Percentiles rank a stretch among this genome's conserved stretches.
phyloP scores from a whole-genome alignment of 2,113 vertebrate species.

The Loxodonta africana region DNA sequence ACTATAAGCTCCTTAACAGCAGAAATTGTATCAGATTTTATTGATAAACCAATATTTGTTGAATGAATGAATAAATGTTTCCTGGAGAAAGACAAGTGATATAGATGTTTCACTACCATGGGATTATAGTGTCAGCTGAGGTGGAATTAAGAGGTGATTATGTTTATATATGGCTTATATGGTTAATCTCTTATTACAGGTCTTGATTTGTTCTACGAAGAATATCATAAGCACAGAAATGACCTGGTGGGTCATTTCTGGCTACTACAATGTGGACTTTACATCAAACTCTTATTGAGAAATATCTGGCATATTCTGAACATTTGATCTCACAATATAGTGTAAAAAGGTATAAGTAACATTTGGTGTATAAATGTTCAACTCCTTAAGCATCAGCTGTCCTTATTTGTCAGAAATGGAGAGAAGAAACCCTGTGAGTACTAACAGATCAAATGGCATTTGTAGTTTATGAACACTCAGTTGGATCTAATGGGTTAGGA shows the following conservation, averaged over 20 bases:
- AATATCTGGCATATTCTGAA: neutral
- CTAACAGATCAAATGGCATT: conserved; percentile 34
- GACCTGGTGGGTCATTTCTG: neutral
- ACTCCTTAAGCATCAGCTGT: conserved; percentile 70
- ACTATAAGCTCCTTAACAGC: neutral
- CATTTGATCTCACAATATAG: neutral
- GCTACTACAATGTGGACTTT: neutral
- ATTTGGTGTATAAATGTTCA: neutral
- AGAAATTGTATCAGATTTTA: conserved; percentile 1
- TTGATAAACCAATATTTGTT: neutral
- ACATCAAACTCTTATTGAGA: neutral
- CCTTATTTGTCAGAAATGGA: conserved; percentile 63
- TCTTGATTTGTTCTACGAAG: neutral
- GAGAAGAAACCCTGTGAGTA: neutral
- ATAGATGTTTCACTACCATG: neutral
- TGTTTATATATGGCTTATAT: neutral
- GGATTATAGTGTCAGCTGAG: neutral
- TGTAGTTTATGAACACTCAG: neutral
- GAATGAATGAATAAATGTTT: neutral
- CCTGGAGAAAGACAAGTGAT: neutral
- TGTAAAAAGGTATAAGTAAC: neutral
- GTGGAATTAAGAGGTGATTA: neutral
- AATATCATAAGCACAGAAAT: neutral
- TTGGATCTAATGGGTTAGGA: neutral
- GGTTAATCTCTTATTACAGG: neutral